Evolutionary conservation across 2,113 vertebrate species (phyloP).

Genomic region (Regulus satrapa): DNA sequence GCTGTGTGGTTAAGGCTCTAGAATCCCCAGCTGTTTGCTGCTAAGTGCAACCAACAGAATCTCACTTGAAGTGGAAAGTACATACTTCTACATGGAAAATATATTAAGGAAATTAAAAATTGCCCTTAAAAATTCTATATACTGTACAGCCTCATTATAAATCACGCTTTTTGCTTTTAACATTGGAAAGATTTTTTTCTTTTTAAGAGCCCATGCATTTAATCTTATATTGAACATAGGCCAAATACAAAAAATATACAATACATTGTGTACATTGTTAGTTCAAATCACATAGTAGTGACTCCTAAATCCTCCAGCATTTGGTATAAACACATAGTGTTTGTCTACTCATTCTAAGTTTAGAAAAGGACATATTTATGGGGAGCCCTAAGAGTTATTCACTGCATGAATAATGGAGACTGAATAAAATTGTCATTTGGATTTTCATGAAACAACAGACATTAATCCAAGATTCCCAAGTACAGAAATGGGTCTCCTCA

Average conservation of each 20-base stretch:
- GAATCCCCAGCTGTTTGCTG: constrained; percentile 48
- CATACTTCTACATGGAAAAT: not conserved
- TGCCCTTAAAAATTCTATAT: not conserved
- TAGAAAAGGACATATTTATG: constrained; percentile 37
- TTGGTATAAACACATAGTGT: constrained; percentile 17
- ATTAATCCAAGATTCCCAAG: constrained; percentile 2
- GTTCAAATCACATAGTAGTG: constrained; percentile 28
- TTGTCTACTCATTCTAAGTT: constrained; percentile 18
- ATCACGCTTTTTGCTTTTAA: not conserved
- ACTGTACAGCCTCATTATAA: not conserved
- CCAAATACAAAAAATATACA: constrained; percentile 34
- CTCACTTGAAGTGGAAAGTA: constrained; percentile 9
- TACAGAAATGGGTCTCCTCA: not conserved
- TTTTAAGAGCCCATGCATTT: not conserved
- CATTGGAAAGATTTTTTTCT: not conserved
- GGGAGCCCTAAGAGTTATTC: not conserved
- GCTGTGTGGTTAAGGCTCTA: constrained; percentile 24
- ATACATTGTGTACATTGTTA: not conserved
- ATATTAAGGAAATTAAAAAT: not conserved
- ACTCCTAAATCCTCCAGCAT: constrained; percentile 2
- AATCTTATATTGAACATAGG: not conserved
- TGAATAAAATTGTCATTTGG: constrained; percentile 22
- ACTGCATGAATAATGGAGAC: not conserved
- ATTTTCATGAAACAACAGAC: constrained; percentile 9
- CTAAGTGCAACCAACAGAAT: constrained; percentile 18